Conservation (phyloP, 2,888 invertebrate genomes). For the Andrena minutula region DNA sequence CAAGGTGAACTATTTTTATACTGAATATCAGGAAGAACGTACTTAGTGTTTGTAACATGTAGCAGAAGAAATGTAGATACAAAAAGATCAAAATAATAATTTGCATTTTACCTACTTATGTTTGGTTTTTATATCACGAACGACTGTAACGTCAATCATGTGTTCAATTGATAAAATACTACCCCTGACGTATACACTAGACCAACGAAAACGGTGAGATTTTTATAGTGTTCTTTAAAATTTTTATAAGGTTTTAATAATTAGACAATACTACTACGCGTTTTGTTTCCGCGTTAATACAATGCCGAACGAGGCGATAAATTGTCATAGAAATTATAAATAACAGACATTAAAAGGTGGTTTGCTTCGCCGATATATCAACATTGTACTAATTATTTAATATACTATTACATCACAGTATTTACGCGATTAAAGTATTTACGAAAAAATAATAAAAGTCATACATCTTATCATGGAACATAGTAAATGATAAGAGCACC, state of each 20-base stretch:
- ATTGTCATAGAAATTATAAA: not conserved
- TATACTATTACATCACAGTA: not conserved
- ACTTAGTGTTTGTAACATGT: no score
- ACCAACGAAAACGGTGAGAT: not conserved
- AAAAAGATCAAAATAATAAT: not conserved
- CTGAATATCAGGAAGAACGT: not conserved
- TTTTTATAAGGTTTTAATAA: not conserved
- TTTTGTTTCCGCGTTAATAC: not conserved
- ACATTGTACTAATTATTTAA: not conserved
- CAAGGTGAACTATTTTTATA: not conserved
- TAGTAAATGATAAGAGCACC: not conserved
- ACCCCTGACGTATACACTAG: conserved; percentile 6
- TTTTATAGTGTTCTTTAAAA: not conserved
- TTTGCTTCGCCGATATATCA: not conserved
- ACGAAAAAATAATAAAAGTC: not conserved
- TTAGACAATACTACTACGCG: not conserved
- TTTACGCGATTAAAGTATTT: not conserved
- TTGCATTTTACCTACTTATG: conserved; percentile 20
- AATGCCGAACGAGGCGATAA: not conserved
- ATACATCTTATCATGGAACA: not conserved
- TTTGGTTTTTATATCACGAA: conserved; percentile 20
- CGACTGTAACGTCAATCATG: conserved; percentile 24
- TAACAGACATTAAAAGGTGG: not conserved
- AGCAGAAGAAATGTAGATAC: not conserved
- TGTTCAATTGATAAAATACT: conserved; percentile 35